phyloP scores from a whole-genome alignment of 2,888 invertebrate species.

The Chrysopilus asiliformis region DNA sequence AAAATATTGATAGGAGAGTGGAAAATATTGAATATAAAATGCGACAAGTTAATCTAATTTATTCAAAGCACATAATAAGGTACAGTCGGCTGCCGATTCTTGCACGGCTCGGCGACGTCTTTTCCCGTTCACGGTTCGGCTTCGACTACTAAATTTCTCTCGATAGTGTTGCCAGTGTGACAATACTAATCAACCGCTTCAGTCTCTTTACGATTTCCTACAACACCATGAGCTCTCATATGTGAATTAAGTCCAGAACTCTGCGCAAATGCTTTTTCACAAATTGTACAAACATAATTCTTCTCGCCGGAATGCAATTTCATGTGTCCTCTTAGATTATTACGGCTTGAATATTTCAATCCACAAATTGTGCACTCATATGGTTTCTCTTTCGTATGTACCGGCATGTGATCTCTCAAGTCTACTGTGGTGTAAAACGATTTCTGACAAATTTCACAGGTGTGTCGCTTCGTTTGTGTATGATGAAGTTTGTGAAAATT shows the following conservation, averaged over 20 bases:
- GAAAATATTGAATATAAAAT: no score
- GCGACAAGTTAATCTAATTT: no score
- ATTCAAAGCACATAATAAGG: no score
- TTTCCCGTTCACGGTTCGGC: no score
- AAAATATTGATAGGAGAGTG: no score
- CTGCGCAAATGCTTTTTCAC: slow-evolving; percentile 28
- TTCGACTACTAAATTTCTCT: no score
- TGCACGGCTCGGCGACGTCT: no score
- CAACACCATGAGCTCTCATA: slow-evolving; percentile 27
- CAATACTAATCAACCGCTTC: no score
- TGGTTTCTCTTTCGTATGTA: slow-evolving; percentile 25
- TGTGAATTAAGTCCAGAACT: slow-evolving; percentile 31
- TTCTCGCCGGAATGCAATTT: slow-evolving; percentile 25
- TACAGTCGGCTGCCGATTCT: no score
- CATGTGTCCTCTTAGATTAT: slow-evolving; percentile 27
- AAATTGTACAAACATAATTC: slow-evolving; percentile 28
- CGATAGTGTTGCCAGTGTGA: no score
- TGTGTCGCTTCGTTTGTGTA: slow-evolving; percentile 26
- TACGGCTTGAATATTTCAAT: slow-evolving; percentile 26
- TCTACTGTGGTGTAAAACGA: slow-evolving; percentile 25
- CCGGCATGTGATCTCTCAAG: slow-evolving; percentile 25
- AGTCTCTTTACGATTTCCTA: no score
- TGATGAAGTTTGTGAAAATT: slow-evolving; percentile 25
- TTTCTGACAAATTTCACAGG: slow-evolving; percentile 23
- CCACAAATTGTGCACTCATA: slow-evolving; percentile 19